phyloP scores from a whole-genome alignment of 2,888 invertebrate genomes.

The Lithophane leautieri region DNA sequence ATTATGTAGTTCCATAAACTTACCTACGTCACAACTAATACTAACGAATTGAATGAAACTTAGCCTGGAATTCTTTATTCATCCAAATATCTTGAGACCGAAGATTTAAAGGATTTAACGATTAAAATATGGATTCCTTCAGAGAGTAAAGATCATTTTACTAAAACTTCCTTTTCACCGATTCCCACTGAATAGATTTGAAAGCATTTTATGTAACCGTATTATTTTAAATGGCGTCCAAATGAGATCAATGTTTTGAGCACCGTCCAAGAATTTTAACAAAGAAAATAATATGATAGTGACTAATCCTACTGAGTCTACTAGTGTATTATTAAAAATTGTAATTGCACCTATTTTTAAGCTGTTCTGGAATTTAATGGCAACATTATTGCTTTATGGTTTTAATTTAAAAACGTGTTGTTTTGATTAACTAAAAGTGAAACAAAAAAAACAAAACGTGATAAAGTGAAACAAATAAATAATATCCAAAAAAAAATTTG shows the following conservation, averaged over 20 bases:
- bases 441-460: background rate
- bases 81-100: background rate
- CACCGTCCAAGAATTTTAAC: conserved; percentile 74
- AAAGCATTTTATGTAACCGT: conserved; percentile 35
- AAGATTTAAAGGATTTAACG: conserved; percentile 7
- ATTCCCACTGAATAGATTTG: conserved; percentile 28
- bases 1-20: no score
- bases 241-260: conserved; percentile 72
- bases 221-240: conserved; percentile 64
- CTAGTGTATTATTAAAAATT: conserved; percentile 17
- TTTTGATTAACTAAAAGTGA: background rate
- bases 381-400: no score
- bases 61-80: background rate
- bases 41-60: background rate
- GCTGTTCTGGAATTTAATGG: background rate
- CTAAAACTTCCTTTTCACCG: conserved; percentile 22
- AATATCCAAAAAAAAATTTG: background rate
- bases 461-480: background rate
- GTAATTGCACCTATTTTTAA: conserved; percentile 14
- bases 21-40: background rate
- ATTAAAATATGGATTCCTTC: conserved; percentile 6
- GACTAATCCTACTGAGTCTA: conserved; percentile 29
- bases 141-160: conserved; percentile 32
- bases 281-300: conserved; percentile 66
- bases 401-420: background rate